These are phyloP conservation scores for Cenopis cana DNA, from an alignment of 2,888 invertebrate genomes.

Conservation along the genomic window DNA sequence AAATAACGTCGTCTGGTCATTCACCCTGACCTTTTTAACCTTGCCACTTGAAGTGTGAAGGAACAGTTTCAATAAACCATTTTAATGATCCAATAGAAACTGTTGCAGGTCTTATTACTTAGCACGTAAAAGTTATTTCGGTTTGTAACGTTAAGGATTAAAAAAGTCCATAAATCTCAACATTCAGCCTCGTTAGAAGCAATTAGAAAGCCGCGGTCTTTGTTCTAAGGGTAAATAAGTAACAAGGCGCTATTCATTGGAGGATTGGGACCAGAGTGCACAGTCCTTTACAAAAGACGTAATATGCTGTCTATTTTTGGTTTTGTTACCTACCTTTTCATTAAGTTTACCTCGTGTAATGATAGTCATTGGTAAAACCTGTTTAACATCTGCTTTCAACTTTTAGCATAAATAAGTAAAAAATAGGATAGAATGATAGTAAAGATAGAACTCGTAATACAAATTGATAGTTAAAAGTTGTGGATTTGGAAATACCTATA, in stretches of 20 bases:
- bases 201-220: constrained; percentile 75
- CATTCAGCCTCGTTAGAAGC: constrained; percentile 61
- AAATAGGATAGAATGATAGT: too few species aligned
- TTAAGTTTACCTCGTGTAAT: too few species aligned
- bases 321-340: constrained; percentile 3
- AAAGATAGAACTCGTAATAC: too few species aligned
- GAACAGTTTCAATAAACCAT: constrained; percentile 66
- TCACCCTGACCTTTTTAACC: constrained; percentile 76
- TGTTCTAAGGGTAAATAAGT: constrained; percentile 58
- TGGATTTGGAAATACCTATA: too few species aligned
- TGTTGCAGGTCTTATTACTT: constrained; percentile 42
- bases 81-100: constrained; percentile 64
- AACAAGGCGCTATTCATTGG: constrained; percentile 40
- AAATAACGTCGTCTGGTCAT: constrained; percentile 64
- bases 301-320: constrained; percentile 29
- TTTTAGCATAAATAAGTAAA: too few species aligned
- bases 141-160: constrained; percentile 47
- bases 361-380: neutral
- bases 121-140: constrained; percentile 40
- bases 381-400: neutral
- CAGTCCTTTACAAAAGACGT: constrained; percentile 40
- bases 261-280: constrained; percentile 36
- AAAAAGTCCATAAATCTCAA: constrained; percentile 62
- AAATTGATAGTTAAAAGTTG: too few species aligned
- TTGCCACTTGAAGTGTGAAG: constrained; percentile 67